Percentiles rank a stretch among this genome's conserved stretches.
phyloP scores from a whole-genome alignment of 2,797 vertebrate genomes.

The Synaphobranchus kaupii region DNA sequence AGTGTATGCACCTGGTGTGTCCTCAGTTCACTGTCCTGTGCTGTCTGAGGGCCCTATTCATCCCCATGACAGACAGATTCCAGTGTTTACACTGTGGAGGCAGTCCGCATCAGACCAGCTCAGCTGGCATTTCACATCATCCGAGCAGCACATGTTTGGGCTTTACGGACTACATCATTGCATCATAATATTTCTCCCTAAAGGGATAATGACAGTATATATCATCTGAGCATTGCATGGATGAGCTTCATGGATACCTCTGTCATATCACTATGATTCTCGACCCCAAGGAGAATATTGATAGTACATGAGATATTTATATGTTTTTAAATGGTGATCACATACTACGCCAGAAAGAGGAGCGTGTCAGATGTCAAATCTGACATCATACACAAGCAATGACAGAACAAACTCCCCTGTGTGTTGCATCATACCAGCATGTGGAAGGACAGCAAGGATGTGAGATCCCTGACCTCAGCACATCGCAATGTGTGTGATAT shows the following conservation, averaged over 20 bases:
- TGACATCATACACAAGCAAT: neutral
- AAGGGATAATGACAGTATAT: neutral
- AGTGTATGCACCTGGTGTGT: neutral
- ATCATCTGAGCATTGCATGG: neutral
- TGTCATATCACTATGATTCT: neutral
- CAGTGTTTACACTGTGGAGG: neutral
- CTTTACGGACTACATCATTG: neutral
- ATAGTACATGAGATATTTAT: neutral
- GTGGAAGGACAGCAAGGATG: neutral
- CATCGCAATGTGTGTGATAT: neutral
- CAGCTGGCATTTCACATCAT: neutral
- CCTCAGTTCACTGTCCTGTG: neutral
- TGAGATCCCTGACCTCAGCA: neutral
- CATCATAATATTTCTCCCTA: neutral
- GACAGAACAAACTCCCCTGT: neutral
- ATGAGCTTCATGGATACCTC: neutral
- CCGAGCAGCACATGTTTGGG: neutral
- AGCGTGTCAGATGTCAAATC: neutral
- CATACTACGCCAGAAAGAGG: neutral
- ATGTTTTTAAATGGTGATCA: neutral
- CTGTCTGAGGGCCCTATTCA: conserved; percentile 41
- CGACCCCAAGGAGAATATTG: neutral
- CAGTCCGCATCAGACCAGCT: neutral
- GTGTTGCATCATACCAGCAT: neutral
- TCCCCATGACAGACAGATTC: conserved; percentile 19